Percentiles rank a stretch among this genome's conserved stretches.
phyloP scores from a whole-genome alignment of 2,888 invertebrate species.

The Orgyia antiqua region DNA sequence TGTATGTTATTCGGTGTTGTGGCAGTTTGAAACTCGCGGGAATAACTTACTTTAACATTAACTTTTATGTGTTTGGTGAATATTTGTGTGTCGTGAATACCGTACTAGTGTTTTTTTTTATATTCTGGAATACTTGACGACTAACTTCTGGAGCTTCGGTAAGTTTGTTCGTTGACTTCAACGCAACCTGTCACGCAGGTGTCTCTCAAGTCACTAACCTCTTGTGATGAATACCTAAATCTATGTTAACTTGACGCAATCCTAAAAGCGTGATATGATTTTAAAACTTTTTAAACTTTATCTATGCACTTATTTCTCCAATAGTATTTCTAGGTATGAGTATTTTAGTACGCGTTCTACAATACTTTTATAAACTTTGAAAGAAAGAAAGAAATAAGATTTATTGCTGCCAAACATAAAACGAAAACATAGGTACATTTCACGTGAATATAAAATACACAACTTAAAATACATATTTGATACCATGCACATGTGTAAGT shows the following conservation, averaged over 20 bases:
- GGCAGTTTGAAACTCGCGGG: conserved; percentile 51
- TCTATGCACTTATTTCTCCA: no score
- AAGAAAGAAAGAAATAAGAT: no score
- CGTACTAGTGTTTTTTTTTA: conserved; percentile 34
- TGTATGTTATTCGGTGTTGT: conserved; percentile 31
- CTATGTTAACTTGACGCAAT: conserved; percentile 21
- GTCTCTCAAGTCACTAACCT: conserved; percentile 71
- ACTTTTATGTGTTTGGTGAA: conserved; percentile 43
- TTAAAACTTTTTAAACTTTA: no score
- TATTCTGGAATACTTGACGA: conserved; percentile 28
- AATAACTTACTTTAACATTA: conserved; percentile 52
- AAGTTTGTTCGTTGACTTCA: conserved; percentile 50
- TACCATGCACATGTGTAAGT: no score
- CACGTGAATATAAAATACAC: no score
- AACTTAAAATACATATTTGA: no score
- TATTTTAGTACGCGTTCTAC: no score
- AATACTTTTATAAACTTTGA: no score
- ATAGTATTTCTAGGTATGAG: no score
- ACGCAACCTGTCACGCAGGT: conserved; percentile 75
- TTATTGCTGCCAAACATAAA: no score
- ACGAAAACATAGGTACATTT: no score
- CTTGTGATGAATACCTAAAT: conserved; percentile 39
- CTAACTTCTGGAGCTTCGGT: conserved; percentile 42
- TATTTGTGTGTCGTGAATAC: conserved; percentile 37
- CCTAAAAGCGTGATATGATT: no score